Base-by-base conservation (phyloP, 2,797 vertebrate species). In the Philypnodon macrostomus region DNA sequence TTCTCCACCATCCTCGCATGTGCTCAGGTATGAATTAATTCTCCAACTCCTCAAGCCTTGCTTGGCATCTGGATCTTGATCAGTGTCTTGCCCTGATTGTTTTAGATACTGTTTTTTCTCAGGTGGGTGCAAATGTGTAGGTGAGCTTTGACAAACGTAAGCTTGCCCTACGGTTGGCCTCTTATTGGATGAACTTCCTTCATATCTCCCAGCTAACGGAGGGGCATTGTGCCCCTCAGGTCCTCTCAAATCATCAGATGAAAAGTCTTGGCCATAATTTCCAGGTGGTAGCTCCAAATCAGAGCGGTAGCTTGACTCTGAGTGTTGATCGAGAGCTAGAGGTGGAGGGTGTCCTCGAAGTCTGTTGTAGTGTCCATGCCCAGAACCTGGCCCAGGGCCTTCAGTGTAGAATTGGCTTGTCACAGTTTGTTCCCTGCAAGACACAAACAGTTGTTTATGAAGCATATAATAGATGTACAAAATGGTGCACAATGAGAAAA, bases 41-140 rank as follows among this genome's bases (percentile, higher is more conserved):
- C 97, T 93, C 95, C 95, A 98, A 62, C 87, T 93, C 8, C 97
- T 87, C 36, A 99, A 65, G 10, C 97, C 96, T 0, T 95, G 91
- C 45, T 86, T 91, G 3, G 89, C 72, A 57, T 42, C 91, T 18
- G 68, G 47, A 49, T 98, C 95, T 50, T 92, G 78, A 0, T 83
- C 88, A 33, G 85, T 79, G 47, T 85, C 91, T 0, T 88, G 86
- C n/a, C 93, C 91, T 29, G 66, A 54, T 2, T 85, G 71, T 45
- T 90, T 89, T 0, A 73, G 69, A n/a, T 92, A 86, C 7, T 63
- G 65, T 39, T 89, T 84, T 65, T 88, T 92, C 33, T 95, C 93
- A 37, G 89, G 83, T 36, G 89, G 84, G 58, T 95, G 92, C 19
- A 81, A 89, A 55, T 95, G 93, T 0, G 92, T 94, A 0, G 89